Base-by-base conservation (phyloP, 2,888 invertebrate genomes). In the Zonitis immaculata region DNA sequence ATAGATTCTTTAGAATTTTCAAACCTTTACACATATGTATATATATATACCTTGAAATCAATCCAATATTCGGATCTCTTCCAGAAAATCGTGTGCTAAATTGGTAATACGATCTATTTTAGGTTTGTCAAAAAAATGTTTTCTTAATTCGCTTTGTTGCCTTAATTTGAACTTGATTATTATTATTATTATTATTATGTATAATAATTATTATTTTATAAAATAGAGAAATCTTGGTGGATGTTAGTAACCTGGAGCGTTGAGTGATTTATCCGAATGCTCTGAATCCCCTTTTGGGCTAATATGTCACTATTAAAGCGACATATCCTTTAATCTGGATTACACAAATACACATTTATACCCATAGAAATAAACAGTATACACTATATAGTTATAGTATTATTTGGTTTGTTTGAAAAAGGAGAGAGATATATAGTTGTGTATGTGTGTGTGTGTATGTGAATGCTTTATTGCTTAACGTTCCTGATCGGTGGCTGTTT, bases 261-360 rank as follows among this genome's bases (percentile, higher is more conserved):
- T 16, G 56, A 52, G 56, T 52, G 52, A 56, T 56, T 56, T 56
- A 56, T 56, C 56, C 55, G 51, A 44, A 22, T 51, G 14, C 32
- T 52, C 49, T 52, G 56, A 52, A 50, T 45, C 50, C 49, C 56
- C 56, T 42, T 44, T 51, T n/a, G 22, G 52, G 26, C 56, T 50
- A 47, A 56, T 56, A 56, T 50, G 56, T 56, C 69, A 73, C 71
- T 63, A 73, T 73, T 73, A 73, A 61, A 54, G 60, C 54, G 66
- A 68, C 68, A 67, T 61, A 61, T 67, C 56, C 65, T 65, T 69
- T 70, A 70, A 70, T 70, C 69, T 67, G 69, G 70, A 69, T 70
- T 69, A 70, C 61, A 53, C 44, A 14, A 14, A 32, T 7, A 16
- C 14, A 32, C 14, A 6, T 8, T 7, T 8, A 32, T 6, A 32